phyloP scores from a whole-genome alignment of 2,113 vertebrate species.

The Poicephalus gulielmi region DNA sequence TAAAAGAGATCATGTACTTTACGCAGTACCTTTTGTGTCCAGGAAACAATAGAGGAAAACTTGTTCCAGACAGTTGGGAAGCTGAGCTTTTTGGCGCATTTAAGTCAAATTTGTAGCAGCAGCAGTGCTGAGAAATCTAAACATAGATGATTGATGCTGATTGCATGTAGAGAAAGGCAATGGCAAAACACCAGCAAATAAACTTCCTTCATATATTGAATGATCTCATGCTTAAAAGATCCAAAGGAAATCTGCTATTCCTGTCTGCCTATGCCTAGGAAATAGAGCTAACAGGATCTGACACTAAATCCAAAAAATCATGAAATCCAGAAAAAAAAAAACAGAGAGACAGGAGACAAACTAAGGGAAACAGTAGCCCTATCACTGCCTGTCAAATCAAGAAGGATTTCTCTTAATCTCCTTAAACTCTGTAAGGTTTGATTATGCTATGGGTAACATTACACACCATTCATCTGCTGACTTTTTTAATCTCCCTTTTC shows the following conservation, averaged over 20 bases:
- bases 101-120: neutral
- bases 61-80: neutral
- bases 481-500: neutral
- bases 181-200: neutral
- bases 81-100: neutral
- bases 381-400: neutral
- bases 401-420: neutral
- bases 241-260: neutral
- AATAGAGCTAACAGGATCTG: neutral
- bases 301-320: neutral
- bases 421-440: neutral
- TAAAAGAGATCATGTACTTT: neutral
- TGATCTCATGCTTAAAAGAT: neutral
- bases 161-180: neutral
- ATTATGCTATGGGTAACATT: neutral
- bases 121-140: neutral
- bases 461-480: neutral
- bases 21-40: neutral
- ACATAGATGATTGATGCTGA: neutral
- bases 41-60: neutral
- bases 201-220: neutral
- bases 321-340: accelerated
- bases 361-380: neutral
- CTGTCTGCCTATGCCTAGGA: neutral
- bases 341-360: neutral